Base-by-base conservation (phyloP, 2,888 invertebrate genomes). In the Temnothorax unifasciatus region DNA sequence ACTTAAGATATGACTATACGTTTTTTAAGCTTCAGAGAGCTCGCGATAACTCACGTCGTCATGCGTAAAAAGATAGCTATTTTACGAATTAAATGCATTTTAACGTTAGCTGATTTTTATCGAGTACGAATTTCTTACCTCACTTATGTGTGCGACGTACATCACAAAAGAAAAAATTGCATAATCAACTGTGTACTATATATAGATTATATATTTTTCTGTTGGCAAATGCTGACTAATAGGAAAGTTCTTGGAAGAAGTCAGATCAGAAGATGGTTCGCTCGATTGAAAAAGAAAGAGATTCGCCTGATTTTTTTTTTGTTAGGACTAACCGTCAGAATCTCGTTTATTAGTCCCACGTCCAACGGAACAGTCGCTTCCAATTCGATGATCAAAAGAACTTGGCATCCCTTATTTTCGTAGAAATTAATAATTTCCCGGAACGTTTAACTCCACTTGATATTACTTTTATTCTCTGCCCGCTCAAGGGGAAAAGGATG, bases 361-460 rank as follows among this genome's bases (percentile, higher is more conserved):
- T 81, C 79, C 73, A 18, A 74, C 47, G n/a, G 21, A 47, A 50
- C 47, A 59, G 38, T 50, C 47, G 47, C n/a, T 81, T 81, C 79
- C 79, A 59, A 81, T 59, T 81, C 74, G 79, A 38, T 50, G 79
- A 81, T 81, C 79, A 81, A 73, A 81, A 81, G 79, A 74, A 59
- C 47, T 50, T 9, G 59, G 59, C 79, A 59, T 59, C 74, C 47
- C 59, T 47, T 59, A 61, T 81, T 81, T 81, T 81, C 47, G 74
- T 81, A 81, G 57, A 79, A 81, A 81, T 81, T 81, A 81, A 73
- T 81, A 81, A 81, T 81, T 81, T 81, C 79, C 18, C 38, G 74
- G 59, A 81, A 73, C 74, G 50, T 81, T 81, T 81, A 81, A 73
- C 79, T 81, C 73, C 2, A 18, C 79, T 81, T 59, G 79, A 81